Conservation (phyloP, 30 jellyfish, hydroid and myxozoan genomes). For the Pseudorhiza aurosa region DNA sequence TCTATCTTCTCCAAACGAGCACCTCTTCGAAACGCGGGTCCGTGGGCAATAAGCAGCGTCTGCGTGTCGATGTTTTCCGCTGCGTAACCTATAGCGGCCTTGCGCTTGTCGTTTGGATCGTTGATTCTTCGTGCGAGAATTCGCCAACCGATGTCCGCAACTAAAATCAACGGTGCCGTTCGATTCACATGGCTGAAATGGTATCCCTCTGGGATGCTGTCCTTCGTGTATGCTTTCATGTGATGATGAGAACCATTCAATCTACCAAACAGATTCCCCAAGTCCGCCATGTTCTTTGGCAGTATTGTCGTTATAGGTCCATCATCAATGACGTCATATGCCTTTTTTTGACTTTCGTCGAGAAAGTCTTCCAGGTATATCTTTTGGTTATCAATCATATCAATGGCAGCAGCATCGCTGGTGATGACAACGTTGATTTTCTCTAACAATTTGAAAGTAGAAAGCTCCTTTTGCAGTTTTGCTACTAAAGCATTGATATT, state of each 20-base stretch:
- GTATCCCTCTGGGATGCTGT: slow-evolving; percentile 70
- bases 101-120: slow-evolving; percentile 79
- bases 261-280: slow-evolving; percentile 21
- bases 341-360: slow-evolving; percentile 8
- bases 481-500: slow-evolving; percentile 43
- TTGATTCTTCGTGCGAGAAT: slow-evolving; percentile 78
- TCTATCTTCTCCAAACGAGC: slow-evolving; percentile 54
- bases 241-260: slow-evolving; percentile 72
- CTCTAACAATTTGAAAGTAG: slow-evolving; percentile 13
- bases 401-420: slow-evolving; percentile 92
- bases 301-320: slow-evolving; percentile 81
- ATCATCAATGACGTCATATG: slow-evolving; percentile 82
- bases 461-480: slow-evolving; percentile 32
- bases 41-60: slow-evolving; percentile 88
- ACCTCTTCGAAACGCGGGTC: slow-evolving; percentile 87
- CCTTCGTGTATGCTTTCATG: slow-evolving; percentile 77
- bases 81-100: slow-evolving; percentile 88
- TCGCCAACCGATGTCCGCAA: slow-evolving; percentile 95
- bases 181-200: slow-evolving; percentile 79
- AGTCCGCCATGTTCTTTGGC: slow-evolving; percentile 50
- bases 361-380: slow-evolving; percentile 86
- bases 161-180: slow-evolving; percentile 84
- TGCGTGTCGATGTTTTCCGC: slow-evolving; percentile 67
- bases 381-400: slow-evolving; percentile 45
- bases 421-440: slow-evolving; percentile 82